Evolutionary conservation across 23 tunicate genomes (phyloP).

Genomic region (Phallusia fumigata): DNA sequence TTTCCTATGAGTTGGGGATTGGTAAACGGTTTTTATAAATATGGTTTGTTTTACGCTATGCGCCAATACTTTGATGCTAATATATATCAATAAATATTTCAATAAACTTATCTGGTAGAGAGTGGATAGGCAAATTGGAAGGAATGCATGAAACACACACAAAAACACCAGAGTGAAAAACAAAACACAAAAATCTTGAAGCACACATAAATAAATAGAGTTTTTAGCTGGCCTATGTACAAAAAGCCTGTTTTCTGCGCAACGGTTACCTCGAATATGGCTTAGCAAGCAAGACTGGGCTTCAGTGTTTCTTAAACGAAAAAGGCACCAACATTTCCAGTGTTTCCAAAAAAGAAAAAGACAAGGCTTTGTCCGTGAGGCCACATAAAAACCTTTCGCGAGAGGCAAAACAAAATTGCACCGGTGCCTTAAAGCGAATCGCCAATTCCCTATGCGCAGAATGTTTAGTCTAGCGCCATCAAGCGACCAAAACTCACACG

Average conservation of each 20-base stretch:
- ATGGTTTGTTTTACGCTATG: too few relatives aligned
- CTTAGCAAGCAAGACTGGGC: too few relatives aligned
- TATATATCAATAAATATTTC: too few relatives aligned
- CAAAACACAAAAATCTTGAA: neutral
- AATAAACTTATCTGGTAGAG: neutral
- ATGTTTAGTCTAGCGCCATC: neutral
- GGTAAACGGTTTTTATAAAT: too few relatives aligned
- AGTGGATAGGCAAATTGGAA: neutral
- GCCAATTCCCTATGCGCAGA: neutral
- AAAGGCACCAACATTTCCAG: too few relatives aligned
- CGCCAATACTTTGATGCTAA: too few relatives aligned
- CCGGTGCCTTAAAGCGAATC: neutral
- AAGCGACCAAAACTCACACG: neutral
- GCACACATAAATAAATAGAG: neutral
- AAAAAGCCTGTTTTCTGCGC: too few relatives aligned
- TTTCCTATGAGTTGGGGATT: too few relatives aligned
- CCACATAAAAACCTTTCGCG: neutral
- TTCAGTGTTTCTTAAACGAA: too few relatives aligned
- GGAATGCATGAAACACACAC: neutral
- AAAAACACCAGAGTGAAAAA: neutral
- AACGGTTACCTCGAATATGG: too few relatives aligned
- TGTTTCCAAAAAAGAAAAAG: too few relatives aligned
- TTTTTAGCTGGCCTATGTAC: neutral
- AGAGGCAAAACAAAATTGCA: neutral
- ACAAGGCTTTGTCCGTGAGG: too few relatives aligned